Base-by-base conservation (phyloP, 2,113 vertebrate genomes). In the Misgurnus mizolepis region DNA sequence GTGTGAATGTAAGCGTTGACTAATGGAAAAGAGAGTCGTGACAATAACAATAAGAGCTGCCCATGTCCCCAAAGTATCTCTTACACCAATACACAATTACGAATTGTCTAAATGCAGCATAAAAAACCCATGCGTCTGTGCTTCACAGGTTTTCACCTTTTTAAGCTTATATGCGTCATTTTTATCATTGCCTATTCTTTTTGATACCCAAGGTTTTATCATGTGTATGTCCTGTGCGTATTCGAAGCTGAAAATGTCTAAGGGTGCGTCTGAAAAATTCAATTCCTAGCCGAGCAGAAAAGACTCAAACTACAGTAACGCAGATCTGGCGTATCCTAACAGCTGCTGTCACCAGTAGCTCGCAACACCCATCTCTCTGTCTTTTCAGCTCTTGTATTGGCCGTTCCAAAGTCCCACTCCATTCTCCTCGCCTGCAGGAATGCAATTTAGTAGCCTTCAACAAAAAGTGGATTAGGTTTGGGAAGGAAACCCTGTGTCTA, bases 401-500 rank as follows among this genome's bases (percentile, higher is more conserved):
- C 41, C 61, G 56, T 18, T 64, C 56, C 55, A 78, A 74, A 75
- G 56, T 43, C 70, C 67, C 78, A 58, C 41, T 65, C 61, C 61
- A 69, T 78, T 83, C 73, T 75, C 74, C 47, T 56, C 43, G 43
- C 53, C 14, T 66, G 43, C 74, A 64, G 72, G 78, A 85, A 80
- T 80, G 84, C 67, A 78, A 62, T 60, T 75, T 75, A 53, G 50
- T 65, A 73, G 76, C 58, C 70, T 69, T 41, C 43, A 75, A 77
- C 84, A 80, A 85, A 80, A 69, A 77, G 39, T 77, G 62, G 74
- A 83, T 83, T 83, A 83, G 55, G 77, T 68, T 67, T 79, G 77
- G 71, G 66, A 75, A 50, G 77, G 64, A 41, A 80, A 68, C 66
- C 55, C 50, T 47, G 43, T 62, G 61, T 72, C 39, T 61, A 45